These are phyloP conservation scores for Scaptomyza montana DNA, from an alignment of 1,140 invertebrate genomes.

Conservation along the genomic window DNA sequence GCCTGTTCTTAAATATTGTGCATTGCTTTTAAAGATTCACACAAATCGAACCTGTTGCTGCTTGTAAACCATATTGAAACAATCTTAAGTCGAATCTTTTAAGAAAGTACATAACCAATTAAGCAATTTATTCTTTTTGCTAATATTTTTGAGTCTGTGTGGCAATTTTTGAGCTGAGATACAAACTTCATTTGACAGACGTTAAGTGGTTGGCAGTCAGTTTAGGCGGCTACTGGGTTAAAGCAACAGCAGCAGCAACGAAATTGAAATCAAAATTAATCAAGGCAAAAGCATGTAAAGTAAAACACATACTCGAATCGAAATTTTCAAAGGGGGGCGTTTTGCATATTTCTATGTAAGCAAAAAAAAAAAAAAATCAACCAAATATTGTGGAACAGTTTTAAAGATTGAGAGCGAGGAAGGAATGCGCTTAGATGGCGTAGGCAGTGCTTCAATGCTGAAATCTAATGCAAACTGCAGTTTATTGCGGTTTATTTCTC, in stretches of 20 bases:
- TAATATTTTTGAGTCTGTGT: slow-evolving; percentile 3
- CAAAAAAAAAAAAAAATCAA: slow-evolving; percentile 10
- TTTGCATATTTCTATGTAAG: slow-evolving; percentile 64
- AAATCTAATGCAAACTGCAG: slow-evolving; percentile 29
- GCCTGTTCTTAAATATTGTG: too few relatives aligned
- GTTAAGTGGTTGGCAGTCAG: slow-evolving; percentile 39
- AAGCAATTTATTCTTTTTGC: neutral
- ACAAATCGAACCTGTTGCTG: too few relatives aligned
- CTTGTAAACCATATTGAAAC: neutral
- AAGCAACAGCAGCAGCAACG: slow-evolving; percentile 27
- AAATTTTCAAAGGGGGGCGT: slow-evolving; percentile 34
- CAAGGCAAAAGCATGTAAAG: slow-evolving; percentile 52
- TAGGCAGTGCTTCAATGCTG: slow-evolving; percentile 57
- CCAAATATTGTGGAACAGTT: slow-evolving; percentile 28
- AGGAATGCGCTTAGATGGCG: slow-evolving; percentile 67
- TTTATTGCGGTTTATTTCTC: slow-evolving; percentile 35
- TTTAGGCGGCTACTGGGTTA: slow-evolving; percentile 57
- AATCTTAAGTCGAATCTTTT: neutral
- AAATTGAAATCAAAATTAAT: slow-evolving; percentile 81
- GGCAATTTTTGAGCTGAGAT: neutral
- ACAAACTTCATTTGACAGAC: slow-evolving; percentile 61
- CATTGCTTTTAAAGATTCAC: too few relatives aligned
- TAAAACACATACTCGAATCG: slow-evolving; percentile 18
- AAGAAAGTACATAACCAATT: neutral
- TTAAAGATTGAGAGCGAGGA: slow-evolving; percentile 34